Conservation (phyloP, 2,888 invertebrate genomes). For the Drosophila cracens region DNA sequence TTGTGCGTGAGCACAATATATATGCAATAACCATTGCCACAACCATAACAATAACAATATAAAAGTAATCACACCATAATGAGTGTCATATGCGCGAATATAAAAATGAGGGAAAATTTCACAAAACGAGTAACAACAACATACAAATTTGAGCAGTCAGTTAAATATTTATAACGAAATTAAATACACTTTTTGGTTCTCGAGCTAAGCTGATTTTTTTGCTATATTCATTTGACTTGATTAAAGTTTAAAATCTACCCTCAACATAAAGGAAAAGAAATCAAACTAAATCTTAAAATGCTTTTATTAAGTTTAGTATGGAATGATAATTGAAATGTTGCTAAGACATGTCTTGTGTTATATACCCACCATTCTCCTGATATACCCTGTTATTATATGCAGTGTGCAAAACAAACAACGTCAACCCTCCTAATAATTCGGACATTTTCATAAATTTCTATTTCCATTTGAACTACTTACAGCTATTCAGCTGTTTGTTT, state of each 20-base stretch:
- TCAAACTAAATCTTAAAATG: neutral
- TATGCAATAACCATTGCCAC: conserved; percentile 56
- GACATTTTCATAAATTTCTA: neutral
- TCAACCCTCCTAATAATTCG: neutral
- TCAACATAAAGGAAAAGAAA: too few relatives aligned
- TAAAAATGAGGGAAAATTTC: conserved; percentile 2
- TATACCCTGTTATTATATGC: neutral
- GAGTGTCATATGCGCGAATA: conserved; percentile 64
- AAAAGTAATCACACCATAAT: conserved; percentile 67
- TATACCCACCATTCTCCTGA: neutral
- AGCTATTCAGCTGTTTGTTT: neutral
- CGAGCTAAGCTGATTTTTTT: neutral
- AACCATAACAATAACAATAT: conserved; percentile 47
- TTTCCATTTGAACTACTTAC: conserved; percentile 21
- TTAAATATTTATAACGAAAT: neutral
- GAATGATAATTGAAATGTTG: too few relatives aligned
- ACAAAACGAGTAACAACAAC: neutral
- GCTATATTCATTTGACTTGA: too few relatives aligned
- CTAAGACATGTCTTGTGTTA: neutral
- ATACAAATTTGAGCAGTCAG: neutral
- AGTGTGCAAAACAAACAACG: neutral
- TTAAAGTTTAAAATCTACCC: neutral
- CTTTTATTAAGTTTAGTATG: neutral
- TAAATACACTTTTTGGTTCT: neutral
- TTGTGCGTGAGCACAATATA: conserved; percentile 26